Evolutionary conservation across 2,888 invertebrate species (phyloP), one percentile per base, ranked within the genome.

Genomic region (Zonitis immaculata): DNA sequence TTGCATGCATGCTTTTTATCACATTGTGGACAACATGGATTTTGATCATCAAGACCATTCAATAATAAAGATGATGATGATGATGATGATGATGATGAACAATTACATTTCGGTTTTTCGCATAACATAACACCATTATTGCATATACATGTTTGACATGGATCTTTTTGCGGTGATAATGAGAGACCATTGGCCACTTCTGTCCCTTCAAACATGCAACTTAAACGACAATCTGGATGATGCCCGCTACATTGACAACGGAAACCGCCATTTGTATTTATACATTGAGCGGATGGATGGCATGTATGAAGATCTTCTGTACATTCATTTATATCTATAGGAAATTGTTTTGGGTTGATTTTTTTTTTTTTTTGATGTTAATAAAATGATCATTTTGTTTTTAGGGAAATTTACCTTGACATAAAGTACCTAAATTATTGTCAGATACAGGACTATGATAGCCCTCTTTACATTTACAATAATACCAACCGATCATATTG

Each of bases 401-500:
- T n/a, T n/a, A n/a, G 5, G 30, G 5, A 46, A 5, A 44, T 76
- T 73, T 73, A 85, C 85, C 85, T 78, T 84, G 79, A 69, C 88
- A 87, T 61, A 81, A 80, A 65, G 76, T 84, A 73, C 79, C 80
- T 65, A 79, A 77, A 54, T 78, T 79, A 71, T 79, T 80, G 68
- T 80, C 80, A 61, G 78, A 76, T 43, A 79, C 73, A 39, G 80
- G 80, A 54, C 83, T 82, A 16, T 83, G 81, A 77, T 87, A 93
- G 4, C 93, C 93, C 52, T 83, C 81, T 62, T 85, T 84, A 76
- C 93, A 93, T 65, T 88, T 85, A 77, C 94, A 94, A 76, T 90
- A 88, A 78, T 90, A 91, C 84, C 91, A 91, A 64, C 93, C 93
- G 42, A 91, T 91, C 81, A 88, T 88, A 77, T 93, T 93, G 75